Evolutionary conservation across 2,888 invertebrate species (phyloP).

Genomic region (Pandemis heparana): DNA sequence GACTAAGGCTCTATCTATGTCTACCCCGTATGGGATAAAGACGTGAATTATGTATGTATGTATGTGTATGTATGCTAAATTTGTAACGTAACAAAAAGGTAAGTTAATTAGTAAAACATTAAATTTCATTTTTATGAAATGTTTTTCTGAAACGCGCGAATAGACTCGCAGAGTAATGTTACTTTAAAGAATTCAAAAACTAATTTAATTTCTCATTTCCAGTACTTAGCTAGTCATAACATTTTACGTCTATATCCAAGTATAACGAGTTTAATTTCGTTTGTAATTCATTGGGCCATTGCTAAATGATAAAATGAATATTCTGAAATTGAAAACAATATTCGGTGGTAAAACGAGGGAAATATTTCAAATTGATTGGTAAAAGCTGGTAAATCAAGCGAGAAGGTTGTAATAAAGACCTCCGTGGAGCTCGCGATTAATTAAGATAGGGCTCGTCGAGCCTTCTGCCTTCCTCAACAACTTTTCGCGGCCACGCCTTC

Average conservation of each 20-base stretch:
- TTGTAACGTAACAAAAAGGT: no score
- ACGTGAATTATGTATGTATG: no score
- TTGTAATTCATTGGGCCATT: constrained; percentile 14
- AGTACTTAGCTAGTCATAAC: neutral
- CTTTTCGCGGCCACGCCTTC: constrained; percentile 64
- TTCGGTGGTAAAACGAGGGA: constrained; percentile 22
- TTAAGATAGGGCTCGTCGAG: constrained; percentile 68
- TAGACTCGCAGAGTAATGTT: neutral
- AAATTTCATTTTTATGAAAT: neutral
- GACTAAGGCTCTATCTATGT: no score
- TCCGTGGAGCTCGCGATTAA: constrained; percentile 69
- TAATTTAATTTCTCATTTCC: neutral
- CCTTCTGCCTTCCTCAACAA: constrained; percentile 55
- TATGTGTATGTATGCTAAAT: no score
- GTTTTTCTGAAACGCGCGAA: neutral
- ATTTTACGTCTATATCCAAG: neutral
- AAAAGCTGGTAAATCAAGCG: constrained; percentile 72
- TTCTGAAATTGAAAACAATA: constrained; percentile 28
- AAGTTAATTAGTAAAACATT: neutral
- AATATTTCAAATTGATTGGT: constrained; percentile 71
- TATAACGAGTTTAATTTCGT: constrained; percentile 23
- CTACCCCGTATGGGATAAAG: no score
- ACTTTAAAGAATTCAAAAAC: neutral
- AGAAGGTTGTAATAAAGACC: constrained; percentile 76
- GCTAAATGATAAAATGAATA: constrained; percentile 7